A percentile compares a stretch with the other conserved stretches of the same genome.
Evolutionary conservation across 2,888 invertebrate genomes (phyloP).

Genomic region (Lepidochitona cinerea): DNA sequence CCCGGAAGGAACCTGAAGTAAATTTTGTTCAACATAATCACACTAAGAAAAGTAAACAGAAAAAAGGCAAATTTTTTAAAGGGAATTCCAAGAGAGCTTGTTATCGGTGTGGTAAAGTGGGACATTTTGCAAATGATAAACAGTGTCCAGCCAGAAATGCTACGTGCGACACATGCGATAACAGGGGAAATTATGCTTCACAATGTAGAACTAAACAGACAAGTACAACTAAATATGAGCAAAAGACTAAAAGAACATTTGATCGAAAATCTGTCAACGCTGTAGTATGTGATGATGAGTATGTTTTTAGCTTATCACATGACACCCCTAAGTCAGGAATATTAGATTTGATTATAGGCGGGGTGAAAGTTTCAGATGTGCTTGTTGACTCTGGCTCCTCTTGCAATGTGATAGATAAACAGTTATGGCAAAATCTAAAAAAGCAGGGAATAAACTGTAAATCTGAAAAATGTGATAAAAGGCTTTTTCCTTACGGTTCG

Average conservation of each 20-base stretch:
- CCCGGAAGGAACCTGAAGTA: neutral
- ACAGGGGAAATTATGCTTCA: neutral
- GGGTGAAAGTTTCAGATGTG: neutral
- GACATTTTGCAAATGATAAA: neutral
- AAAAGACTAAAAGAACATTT: neutral
- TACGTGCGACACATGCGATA: neutral
- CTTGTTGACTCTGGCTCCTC: slow-evolving; percentile 8
- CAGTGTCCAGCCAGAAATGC: neutral
- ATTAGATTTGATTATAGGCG: neutral
- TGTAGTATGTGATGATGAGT: neutral
- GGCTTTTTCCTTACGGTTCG: neutral
- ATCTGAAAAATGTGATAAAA: neutral
- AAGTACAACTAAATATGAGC: neutral
- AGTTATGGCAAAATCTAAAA: slow-evolving; percentile 12
- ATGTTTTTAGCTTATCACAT: neutral
- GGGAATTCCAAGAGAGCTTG: neutral
- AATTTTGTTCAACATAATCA: too few species aligned
- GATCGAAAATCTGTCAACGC: neutral
- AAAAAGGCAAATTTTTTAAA: neutral
- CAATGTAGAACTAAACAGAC: neutral
- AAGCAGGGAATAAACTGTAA: neutral
- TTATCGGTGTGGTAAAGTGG: slow-evolving; percentile 1
- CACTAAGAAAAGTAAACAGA: neutral
- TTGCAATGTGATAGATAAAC: slow-evolving; percentile 13
- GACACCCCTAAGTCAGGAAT: neutral